Conservation (phyloP, 1,140 invertebrate genomes). For the Sycophaga agraensis region DNA sequence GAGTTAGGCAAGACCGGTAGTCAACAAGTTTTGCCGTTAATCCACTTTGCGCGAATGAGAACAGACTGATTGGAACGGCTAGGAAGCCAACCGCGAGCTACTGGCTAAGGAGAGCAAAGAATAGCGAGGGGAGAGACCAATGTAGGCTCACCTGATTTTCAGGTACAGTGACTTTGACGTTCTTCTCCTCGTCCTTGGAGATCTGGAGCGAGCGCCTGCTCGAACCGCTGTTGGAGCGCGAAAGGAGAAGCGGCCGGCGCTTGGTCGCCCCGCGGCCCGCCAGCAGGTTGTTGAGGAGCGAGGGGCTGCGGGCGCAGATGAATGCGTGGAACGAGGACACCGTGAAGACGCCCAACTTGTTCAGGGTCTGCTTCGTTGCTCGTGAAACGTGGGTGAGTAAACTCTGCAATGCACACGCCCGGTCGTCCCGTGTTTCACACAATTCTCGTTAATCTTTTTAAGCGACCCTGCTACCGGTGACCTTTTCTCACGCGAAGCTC, state of each 20-base stretch:
- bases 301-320: constrained; percentile 92
- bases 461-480: too few species aligned
- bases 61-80: too few species aligned
- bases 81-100: too few species aligned
- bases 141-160: constrained; percentile 71
- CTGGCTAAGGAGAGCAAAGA: too few species aligned
- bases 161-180: constrained; percentile 86
- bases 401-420: constrained; percentile 65
- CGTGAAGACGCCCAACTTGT: constrained; percentile 94
- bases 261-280: constrained; percentile 88
- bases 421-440: neutral
- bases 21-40: too few species aligned
- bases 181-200: constrained; percentile 84
- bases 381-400: constrained; percentile 92
- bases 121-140: too few species aligned
- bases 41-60: too few species aligned
- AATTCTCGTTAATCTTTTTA: too few species aligned
- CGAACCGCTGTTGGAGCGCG: constrained; percentile 84
- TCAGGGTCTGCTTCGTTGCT: constrained; percentile 90
- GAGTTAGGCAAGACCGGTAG: too few species aligned
- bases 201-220: constrained; percentile 81
- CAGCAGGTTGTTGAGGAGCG: constrained; percentile 86
- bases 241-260: constrained; percentile 80
- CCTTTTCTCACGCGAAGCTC: neutral
- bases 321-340: constrained; percentile 97